Percentiles rank a stretch among this genome's conserved stretches.
Conservation (phyloP, 2,888 invertebrate species). For the Rotaria magnacalcarata region DNA sequence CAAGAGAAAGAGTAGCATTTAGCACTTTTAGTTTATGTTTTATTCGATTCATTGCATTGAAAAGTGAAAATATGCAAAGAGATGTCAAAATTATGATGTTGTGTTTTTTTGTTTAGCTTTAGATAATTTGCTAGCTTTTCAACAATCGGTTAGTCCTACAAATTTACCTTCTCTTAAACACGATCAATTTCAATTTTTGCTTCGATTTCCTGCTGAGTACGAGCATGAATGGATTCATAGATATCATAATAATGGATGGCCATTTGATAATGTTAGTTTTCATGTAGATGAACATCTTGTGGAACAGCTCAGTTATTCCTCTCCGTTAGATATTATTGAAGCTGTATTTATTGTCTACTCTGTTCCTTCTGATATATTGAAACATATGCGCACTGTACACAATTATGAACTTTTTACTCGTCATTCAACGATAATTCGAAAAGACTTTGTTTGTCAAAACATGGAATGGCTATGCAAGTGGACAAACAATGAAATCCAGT, state of each 20-base stretch:
- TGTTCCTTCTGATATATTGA: not conserved
- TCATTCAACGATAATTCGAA: not conserved
- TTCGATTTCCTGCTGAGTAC: not conserved
- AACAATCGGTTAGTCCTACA: not conserved
- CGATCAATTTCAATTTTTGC: not conserved
- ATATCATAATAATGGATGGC: not conserved
- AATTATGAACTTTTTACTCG: not conserved
- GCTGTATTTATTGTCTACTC: not conserved
- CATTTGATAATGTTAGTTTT: not conserved
- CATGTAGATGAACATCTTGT: not conserved
- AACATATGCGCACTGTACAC: not conserved
- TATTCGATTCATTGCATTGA: too few relatives aligned
- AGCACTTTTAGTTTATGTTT: too few relatives aligned
- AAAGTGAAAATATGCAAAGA: too few relatives aligned
- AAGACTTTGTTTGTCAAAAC: not conserved
- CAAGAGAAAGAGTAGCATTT: too few relatives aligned
- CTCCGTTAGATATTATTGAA: constrained; percentile 2
- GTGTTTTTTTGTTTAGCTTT: not conserved
- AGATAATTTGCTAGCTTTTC: not conserved
- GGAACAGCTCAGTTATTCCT: not conserved
- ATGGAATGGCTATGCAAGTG: constrained; percentile 2
- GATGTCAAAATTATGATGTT: too few relatives aligned
- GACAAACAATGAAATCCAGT: not conserved
- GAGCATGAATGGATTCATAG: not conserved
- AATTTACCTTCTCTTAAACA: not conserved